Base-by-base conservation (phyloP, 2,113 vertebrate species). In the Clinocottus analis region DNA sequence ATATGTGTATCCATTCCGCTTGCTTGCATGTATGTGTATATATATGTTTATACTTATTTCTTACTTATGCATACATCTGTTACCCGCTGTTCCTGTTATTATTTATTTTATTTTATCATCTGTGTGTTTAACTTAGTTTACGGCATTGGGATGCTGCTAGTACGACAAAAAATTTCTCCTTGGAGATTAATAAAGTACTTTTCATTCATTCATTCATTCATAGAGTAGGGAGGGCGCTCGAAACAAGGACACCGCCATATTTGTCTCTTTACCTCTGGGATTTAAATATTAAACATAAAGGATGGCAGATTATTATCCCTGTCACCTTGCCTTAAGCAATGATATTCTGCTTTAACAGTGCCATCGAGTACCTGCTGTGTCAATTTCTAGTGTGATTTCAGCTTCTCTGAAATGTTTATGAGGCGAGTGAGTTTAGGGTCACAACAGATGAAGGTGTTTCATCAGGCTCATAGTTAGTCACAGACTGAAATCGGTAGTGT, bases 321-420 rank as follows among this genome's bases (percentile, higher is more conserved):
- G 89, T 96, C 95, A 96, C 95, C 95, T 97, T 96, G 94, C 96
- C 96, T 95, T 92, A 95, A 97, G 96, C 94, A 95, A 95, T 94
- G 94, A 95, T 95, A 94, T 94, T 95, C 93, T 91, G 84, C 80
- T 94, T 95, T 94, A 94, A 95, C 90, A 87, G 87, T 91, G 89
- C 93, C 93, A 95, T 96, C 90, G 94, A 96, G 95, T 95, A 92
- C 93, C 93, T 94, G 93, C 95, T 96, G 93, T 96, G 95, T 97
- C 94, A 95, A 90, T 95, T 92, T 95, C 94, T 87, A 77, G 45
- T 82, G 75, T 43, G 64, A 95, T 94, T 95, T 94, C 89, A 91
- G 87, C 76, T 81, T 74, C 33, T 74, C 31, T 59, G 14, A 75
- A 72, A 62, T 82, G 69, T 83, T 79, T 81, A 77, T 63, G 49